These are phyloP conservation scores for Popillia japonica DNA, from an alignment of 1,140 invertebrate genomes.

Conservation along the genomic window DNA sequence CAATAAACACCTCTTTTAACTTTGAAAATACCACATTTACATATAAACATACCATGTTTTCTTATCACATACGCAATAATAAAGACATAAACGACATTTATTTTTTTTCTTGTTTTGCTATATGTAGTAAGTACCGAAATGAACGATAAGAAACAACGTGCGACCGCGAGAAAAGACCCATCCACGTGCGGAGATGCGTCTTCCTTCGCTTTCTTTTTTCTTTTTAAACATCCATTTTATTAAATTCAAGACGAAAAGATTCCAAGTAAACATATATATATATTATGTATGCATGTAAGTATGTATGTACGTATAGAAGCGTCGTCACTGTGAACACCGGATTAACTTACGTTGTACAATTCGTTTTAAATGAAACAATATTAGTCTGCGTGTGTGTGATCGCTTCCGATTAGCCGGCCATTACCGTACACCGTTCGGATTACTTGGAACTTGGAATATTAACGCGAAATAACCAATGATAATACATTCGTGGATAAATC, in stretches of 20 bases:
- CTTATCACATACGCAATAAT: constrained; percentile 25
- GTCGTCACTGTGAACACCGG: not conserved
- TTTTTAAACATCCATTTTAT: not conserved
- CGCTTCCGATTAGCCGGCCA: too few relatives aligned
- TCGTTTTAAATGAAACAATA: too few relatives aligned
- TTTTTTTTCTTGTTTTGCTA: not conserved
- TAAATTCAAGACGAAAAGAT: not conserved
- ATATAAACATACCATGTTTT: constrained; percentile 30
- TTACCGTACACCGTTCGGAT: too few relatives aligned
- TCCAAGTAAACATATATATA: constrained; percentile 6
- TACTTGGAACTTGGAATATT: too few relatives aligned
- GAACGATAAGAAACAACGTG: not conserved
- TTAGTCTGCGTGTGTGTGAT: too few relatives aligned
- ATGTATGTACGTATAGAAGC: too few relatives aligned
- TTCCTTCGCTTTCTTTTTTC: not conserved
- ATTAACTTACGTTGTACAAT: not conserved
- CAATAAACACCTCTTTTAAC: constrained; percentile 24
- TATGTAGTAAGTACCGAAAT: not conserved
- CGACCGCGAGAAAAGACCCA: not conserved
- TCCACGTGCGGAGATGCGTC: not conserved
- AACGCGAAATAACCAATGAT: too few relatives aligned
- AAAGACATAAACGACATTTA: constrained; percentile 23
- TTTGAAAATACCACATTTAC: constrained; percentile 31
- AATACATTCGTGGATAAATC: too few relatives aligned
- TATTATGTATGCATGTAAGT: too few relatives aligned